Conservation (phyloP, 2,888 invertebrate genomes). For the Synergus itoensis region DNA sequence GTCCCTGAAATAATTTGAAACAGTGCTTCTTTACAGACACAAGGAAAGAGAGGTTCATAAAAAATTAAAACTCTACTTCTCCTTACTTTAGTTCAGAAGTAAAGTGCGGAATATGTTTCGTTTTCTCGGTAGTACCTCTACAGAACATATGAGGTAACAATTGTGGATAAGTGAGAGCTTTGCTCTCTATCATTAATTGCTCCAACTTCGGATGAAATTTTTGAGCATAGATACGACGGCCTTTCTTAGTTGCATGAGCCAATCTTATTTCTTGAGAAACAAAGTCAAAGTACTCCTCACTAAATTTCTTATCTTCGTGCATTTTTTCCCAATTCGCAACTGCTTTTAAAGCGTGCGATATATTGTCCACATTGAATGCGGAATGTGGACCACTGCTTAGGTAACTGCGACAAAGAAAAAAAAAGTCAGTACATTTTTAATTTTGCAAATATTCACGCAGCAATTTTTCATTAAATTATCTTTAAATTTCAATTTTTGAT, state of each 20-base stretch:
- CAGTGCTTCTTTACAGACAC: too few relatives aligned
- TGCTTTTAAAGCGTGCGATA: conserved; percentile 82
- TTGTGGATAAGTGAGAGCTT: conserved; percentile 87
- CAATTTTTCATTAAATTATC: too few relatives aligned
- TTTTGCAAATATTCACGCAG: too few relatives aligned
- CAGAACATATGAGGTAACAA: conserved; percentile 84
- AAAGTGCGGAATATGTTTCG: conserved; percentile 74
- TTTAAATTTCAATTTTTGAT: too few relatives aligned
- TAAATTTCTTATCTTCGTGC: conserved; percentile 73
- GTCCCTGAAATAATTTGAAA: too few relatives aligned
- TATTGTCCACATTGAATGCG: conserved; percentile 82
- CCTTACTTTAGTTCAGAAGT: conserved; percentile 84
- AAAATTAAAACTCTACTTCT: not conserved
- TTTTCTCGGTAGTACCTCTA: conserved; percentile 70
- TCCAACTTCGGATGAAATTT: conserved; percentile 76
- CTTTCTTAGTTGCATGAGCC: conserved; percentile 67
- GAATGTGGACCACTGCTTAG: conserved; percentile 77
- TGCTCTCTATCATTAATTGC: conserved; percentile 79
- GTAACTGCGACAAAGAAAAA: conserved; percentile 58
- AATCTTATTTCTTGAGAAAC: conserved; percentile 78
- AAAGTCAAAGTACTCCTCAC: conserved; percentile 71
- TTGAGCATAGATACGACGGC: conserved; percentile 58
- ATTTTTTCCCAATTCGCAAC: conserved; percentile 83
- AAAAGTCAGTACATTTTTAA: not conserved
- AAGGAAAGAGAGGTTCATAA: not conserved